These are phyloP conservation scores for Labrus mixtus DNA, from an alignment of 2,113 vertebrate species.

Conservation along the genomic window DNA sequence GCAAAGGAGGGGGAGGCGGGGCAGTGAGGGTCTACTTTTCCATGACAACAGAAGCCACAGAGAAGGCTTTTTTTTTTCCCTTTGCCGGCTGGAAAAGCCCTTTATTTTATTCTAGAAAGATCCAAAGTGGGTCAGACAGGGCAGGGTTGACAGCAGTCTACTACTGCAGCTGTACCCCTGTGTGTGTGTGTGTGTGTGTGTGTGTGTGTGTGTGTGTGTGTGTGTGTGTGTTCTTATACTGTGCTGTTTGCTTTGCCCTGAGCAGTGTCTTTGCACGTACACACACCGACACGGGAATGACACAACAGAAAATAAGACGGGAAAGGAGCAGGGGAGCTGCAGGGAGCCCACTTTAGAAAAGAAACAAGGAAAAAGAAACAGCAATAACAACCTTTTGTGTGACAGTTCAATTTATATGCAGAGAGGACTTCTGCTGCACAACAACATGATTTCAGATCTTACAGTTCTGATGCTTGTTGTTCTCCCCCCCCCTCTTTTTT, in stretches of 20 bases:
- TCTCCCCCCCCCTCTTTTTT: too few species aligned
- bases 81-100: conserved; percentile 69
- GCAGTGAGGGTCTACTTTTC: conserved; percentile 8
- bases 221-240: conserved; percentile 24
- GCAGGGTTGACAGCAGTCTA: conserved; percentile 57
- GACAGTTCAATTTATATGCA: conserved; percentile 50
- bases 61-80: conserved; percentile 44
- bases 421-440: conserved; percentile 39
- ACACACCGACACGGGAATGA: conserved; percentile 24
- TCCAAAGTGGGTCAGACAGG: conserved; percentile 77
- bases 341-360: conserved; percentile 18
- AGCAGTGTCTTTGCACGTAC: conserved; percentile 16
- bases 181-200: conserved; percentile 39
- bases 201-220: conserved; percentile 33
- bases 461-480: conserved; percentile 17
- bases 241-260: conserved; percentile 38
- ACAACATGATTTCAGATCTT: conserved; percentile 32
- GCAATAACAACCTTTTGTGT: conserved; percentile 29
- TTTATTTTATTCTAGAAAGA: conserved; percentile 68
- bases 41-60: conserved; percentile 33
- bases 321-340: neutral
- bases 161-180: conserved; percentile 49
- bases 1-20: neutral
- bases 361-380: neutral
- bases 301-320: conserved; percentile 42